These are phyloP conservation scores for Crocodylus rhombifer DNA, from an alignment of 2,797 vertebrate species.

Conservation along the genomic window DNA sequence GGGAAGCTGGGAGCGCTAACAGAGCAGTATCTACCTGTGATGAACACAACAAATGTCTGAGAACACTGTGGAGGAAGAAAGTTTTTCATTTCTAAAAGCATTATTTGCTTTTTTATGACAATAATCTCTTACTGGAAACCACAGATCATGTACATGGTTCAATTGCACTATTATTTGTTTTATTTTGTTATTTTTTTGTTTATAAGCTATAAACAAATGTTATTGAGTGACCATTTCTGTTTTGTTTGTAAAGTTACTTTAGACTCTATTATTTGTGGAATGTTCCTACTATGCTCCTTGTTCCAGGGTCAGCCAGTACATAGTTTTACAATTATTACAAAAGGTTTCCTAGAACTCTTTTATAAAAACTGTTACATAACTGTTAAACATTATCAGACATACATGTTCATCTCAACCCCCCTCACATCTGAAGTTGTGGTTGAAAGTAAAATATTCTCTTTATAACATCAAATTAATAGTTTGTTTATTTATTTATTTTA, in stretches of 20 bases:
- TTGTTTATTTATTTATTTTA: slow-evolving; percentile 4
- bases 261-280: slow-evolving; percentile 62
- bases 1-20: background rate
- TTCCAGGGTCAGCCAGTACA: background rate
- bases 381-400: slow-evolving; percentile 33
- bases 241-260: slow-evolving; percentile 50
- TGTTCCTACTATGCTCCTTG: slow-evolving; percentile 34
- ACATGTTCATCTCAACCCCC: slow-evolving; percentile 22
- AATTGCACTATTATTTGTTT: slow-evolving; percentile 19
- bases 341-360: background rate
- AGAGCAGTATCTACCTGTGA: background rate
- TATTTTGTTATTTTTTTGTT: slow-evolving; percentile 11
- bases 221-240: slow-evolving; percentile 24
- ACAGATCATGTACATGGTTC: background rate
- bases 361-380: slow-evolving; percentile 26
- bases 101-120: background rate
- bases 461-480: slow-evolving; percentile 39
- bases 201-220: slow-evolving; percentile 18
- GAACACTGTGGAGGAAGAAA: background rate
- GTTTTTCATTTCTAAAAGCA: background rate
- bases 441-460: slow-evolving; percentile 67
- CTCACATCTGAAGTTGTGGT: slow-evolving; percentile 58
- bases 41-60: background rate
- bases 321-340: slow-evolving; percentile 25
- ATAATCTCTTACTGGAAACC: background rate